phyloP scores from a whole-genome alignment of 2,797 vertebrate genomes.

The Acipenser transmontanus region DNA sequence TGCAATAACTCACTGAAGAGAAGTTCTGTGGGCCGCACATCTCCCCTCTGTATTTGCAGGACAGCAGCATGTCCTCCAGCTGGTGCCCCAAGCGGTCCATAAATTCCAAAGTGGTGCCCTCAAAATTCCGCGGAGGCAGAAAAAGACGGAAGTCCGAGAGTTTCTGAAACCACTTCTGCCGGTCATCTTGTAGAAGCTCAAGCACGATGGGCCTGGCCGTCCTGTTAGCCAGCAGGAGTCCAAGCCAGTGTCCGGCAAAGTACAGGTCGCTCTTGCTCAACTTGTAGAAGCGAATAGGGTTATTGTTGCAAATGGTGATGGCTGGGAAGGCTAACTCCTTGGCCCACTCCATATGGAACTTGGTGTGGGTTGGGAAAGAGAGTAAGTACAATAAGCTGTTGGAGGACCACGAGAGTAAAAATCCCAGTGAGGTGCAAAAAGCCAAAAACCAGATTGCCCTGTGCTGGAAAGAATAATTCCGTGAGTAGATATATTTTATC shows the following conservation, averaged over 20 bases:
- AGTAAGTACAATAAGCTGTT: constrained; percentile 90
- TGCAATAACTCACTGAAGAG: constrained; percentile 81
- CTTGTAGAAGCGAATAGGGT: constrained; percentile 87
- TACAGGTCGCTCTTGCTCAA: constrained; percentile 95
- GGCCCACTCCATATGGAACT: constrained; percentile 88
- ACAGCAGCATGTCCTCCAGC: constrained; percentile 94
- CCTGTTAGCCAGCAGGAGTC: constrained; percentile 83
- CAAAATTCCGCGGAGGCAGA: constrained; percentile 89
- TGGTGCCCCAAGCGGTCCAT: constrained; percentile 95
- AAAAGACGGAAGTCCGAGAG: constrained; percentile 94
- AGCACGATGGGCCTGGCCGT: constrained; percentile 80
- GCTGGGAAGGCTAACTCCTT: constrained; percentile 87
- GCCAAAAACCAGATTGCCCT: constrained; percentile 88
- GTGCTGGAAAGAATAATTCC: constrained; percentile 64
- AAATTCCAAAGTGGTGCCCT: constrained; percentile 91
- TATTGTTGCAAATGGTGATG: constrained; percentile 98
- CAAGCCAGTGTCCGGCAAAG: constrained; percentile 92
- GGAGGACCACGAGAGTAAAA: constrained; percentile 90
- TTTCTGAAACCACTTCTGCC: constrained; percentile 84
- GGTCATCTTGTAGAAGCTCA: constrained; percentile 83
- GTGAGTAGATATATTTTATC: constrained; percentile 75
- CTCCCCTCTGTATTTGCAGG: constrained; percentile 93
- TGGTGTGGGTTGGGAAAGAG: constrained; percentile 87
- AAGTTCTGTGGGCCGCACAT: constrained; percentile 92
- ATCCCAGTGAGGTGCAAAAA: constrained; percentile 81